Evolutionary conservation across 2,113 vertebrate genomes (phyloP).

Genomic region (Hirundichthys speculiger): DNA sequence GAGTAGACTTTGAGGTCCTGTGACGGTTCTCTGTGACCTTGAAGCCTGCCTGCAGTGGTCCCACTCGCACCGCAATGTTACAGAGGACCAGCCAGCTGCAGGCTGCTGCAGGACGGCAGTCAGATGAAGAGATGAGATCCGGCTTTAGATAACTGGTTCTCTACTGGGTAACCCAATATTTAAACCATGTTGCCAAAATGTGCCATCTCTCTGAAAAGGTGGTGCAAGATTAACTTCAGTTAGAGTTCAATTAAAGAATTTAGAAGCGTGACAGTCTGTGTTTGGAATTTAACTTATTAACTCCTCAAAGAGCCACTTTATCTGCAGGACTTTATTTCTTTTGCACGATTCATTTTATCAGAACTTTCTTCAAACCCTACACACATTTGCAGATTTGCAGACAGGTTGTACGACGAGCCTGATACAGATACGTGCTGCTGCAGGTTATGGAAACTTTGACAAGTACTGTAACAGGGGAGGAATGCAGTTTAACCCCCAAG

Average conservation of each 20-base stretch:
- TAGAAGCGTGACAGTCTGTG: neutral
- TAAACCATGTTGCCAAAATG: conserved; percentile 55
- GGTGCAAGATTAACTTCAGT: conserved; percentile 56
- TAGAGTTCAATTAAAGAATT: conserved; percentile 28
- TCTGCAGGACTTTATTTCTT: no score
- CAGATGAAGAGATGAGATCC: conserved; percentile 44
- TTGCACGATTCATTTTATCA: no score
- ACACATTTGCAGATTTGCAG: no score
- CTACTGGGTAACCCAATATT: conserved; percentile 67
- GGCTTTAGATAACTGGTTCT: conserved; percentile 33
- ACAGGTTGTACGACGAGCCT: no score
- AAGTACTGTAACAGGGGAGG: conserved; percentile 29
- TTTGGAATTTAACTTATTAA: no score
- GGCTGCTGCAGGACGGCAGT: conserved; percentile 40
- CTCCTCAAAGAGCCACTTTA: no score
- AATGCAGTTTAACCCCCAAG: conserved; percentile 64
- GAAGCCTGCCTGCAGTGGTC: conserved; percentile 61
- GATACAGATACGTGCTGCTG: conserved; percentile 7
- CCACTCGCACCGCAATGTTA: conserved; percentile 63
- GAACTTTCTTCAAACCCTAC: no score
- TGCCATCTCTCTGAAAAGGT: conserved; percentile 53
- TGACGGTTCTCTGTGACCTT: conserved; percentile 65
- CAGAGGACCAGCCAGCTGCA: conserved; percentile 28
- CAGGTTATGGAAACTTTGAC: conserved; percentile 35
- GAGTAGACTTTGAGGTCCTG: conserved; percentile 34